Percentiles rank a stretch among this genome's conserved stretches.
phyloP scores from a whole-genome alignment of 1,140 invertebrate genomes.

The Drosophila malerkotliana region DNA sequence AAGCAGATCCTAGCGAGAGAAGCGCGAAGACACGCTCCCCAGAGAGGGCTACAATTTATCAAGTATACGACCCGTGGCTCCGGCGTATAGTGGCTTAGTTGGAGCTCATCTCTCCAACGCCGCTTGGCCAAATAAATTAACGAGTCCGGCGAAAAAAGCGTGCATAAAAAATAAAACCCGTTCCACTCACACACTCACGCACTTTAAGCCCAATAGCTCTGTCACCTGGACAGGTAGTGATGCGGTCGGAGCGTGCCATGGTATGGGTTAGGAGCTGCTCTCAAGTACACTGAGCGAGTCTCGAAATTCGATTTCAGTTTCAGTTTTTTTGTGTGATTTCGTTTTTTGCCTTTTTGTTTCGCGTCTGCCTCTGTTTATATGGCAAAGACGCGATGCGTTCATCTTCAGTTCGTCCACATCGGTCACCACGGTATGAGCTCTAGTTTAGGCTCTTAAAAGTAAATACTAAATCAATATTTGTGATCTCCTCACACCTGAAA shows the following conservation, averaged over 20 bases:
- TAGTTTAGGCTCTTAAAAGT: constrained; percentile 76
- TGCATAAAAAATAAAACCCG: constrained; percentile 54
- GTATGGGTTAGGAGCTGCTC: constrained; percentile 40
- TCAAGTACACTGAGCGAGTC: constrained; percentile 43
- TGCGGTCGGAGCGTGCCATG: constrained; percentile 11
- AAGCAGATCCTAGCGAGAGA: constrained; percentile 40
- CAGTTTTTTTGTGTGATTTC: constrained; percentile 42
- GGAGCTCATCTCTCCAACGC: constrained; percentile 56
- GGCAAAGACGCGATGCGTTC: constrained; percentile 77
- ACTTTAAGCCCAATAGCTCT: constrained; percentile 51
- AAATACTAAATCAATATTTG: constrained; percentile 37
- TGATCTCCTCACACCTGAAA: constrained; percentile 26
- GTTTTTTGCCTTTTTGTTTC: constrained; percentile 42
- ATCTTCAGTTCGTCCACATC: constrained; percentile 84
- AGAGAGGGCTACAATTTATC: constrained; percentile 52
- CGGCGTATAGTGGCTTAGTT: constrained; percentile 40
- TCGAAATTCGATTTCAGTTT: constrained; percentile 54
- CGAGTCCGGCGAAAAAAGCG: constrained; percentile 53
- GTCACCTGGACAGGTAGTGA: constrained; percentile 43
- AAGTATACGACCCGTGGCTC: constrained; percentile 60
- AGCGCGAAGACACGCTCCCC: constrained; percentile 12
- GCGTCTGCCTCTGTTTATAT: constrained; percentile 76
- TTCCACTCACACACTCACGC: constrained; percentile 58
- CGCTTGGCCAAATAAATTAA: constrained; percentile 78
- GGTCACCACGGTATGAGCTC: constrained; percentile 83